Evolutionary conservation across 2,888 invertebrate genomes (phyloP), one percentile per base, ranked within the genome.

Genomic region (Latrodectus elegans): DNA sequence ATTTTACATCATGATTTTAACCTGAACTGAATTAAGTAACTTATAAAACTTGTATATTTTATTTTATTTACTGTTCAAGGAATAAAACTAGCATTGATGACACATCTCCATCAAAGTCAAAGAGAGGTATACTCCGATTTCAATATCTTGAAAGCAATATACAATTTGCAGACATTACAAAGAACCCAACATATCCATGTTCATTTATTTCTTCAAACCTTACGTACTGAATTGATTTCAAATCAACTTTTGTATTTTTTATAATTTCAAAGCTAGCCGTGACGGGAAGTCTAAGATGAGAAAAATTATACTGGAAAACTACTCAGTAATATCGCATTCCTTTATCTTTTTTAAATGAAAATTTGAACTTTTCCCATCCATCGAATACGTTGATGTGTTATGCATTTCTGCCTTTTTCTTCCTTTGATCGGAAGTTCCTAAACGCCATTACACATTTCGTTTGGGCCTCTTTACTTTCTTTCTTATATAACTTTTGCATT

Each of bases 391-490:
- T 80, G 60, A 60, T 80, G 80, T 17, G 72, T 11, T 17, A 17
- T 71, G 65, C 65, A 76, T 65, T 76, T 76, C 64, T 65, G 76
- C 49, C 64, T 64, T 71, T 55, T 77, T 77, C 53, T 65, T 67
- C 52, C 68, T 55, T 52, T n/a, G 52, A 76, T 71, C 76, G 83
- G 76, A 83, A 83, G 76, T 71, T 83, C 70, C 76, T 17, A 76
- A 83, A 83, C 83, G 77, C 83, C 83, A 83, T 83, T 83, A 83
- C 76, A 83, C 82, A 82, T 82, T 75, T 82, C 75, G 82, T 75
- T 82, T 76, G 70, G 76, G 64, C 76, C 71, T 76, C 76, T 70
- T 53, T 68, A 75, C 49, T 72, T 83, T 49, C 65, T 55, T 74
- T 55, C 52, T 84, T 55, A 38, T 38, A 38, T 38, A 73, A 74